Percentiles rank a stretch among this genome's conserved stretches.
Conservation (phyloP, 1,140 invertebrate genomes). For the Bombus fervidus region DNA sequence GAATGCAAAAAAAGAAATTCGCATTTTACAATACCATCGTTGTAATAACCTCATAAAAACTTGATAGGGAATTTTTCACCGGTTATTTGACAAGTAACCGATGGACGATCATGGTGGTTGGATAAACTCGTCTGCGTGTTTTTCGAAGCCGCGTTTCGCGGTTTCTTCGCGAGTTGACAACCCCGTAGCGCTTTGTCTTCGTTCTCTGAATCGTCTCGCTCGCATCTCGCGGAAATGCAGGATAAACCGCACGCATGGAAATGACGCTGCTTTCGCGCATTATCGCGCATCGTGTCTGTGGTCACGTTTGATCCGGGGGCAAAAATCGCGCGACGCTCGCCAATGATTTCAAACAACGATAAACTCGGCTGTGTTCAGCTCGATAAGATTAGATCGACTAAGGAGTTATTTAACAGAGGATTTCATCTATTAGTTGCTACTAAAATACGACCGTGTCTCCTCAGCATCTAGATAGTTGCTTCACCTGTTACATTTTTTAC, state of each 20-base stretch:
- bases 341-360: not conserved
- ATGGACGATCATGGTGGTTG: not conserved
- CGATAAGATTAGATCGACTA: not conserved
- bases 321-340: not conserved
- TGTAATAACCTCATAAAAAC: not conserved
- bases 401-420: not conserved
- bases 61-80: not conserved
- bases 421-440: not conserved
- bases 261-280: conserved; percentile 21
- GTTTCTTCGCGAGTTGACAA: conserved; percentile 32
- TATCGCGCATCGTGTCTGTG: not conserved
- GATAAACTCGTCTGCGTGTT: not conserved
- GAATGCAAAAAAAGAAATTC: not conserved
- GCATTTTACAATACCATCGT: too few relatives aligned
- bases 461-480: too few relatives aligned
- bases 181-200: conserved; percentile 36
- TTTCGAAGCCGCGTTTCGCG: not conserved
- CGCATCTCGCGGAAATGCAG: conserved; percentile 5
- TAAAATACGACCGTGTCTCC: not conserved
- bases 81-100: conserved; percentile 19
- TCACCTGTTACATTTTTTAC: too few relatives aligned
- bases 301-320: conserved; percentile 28
- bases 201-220: conserved; percentile 8
- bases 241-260: conserved; percentile 28
- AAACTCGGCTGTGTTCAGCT: not conserved